phyloP scores from a whole-genome alignment of 92 coral and sea anemone genomes.

The Umimayanthus kanabou region DNA sequence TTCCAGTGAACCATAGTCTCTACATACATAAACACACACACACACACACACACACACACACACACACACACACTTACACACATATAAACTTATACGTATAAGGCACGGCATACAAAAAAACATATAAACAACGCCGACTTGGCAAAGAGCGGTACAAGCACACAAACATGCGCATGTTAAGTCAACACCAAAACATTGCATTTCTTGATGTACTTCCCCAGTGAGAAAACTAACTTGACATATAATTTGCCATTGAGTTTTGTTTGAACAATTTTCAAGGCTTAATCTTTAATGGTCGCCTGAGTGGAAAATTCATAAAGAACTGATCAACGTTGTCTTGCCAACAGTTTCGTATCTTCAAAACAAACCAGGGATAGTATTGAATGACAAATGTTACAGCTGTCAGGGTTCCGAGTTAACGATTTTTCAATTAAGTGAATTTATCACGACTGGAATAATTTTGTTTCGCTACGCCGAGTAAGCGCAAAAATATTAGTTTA shows the following conservation, averaged over 20 bases:
- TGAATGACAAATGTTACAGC: constrained; percentile 1
- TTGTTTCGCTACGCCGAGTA: background rate
- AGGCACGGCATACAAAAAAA: too few relatives aligned
- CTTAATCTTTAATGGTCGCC: background rate
- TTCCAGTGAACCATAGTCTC: too few relatives aligned
- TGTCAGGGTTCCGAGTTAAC: constrained; percentile 8
- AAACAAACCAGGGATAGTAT: background rate
- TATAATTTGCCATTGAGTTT: background rate
- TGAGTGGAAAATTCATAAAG: background rate
- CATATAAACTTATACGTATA: too few relatives aligned
- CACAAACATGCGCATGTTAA: too few relatives aligned
- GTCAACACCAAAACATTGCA: background rate
- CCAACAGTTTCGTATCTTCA: background rate
- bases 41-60: too few relatives aligned
- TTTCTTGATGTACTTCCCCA: too few relatives aligned
- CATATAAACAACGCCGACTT: too few relatives aligned
- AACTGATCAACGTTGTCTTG: constrained; percentile 1
- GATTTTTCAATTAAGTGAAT: constrained; percentile 3
- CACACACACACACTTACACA: too few relatives aligned
- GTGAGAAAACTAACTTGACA: background rate
- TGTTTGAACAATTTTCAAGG: background rate
- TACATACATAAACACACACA: too few relatives aligned
- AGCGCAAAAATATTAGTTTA: background rate
- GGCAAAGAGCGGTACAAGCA: too few relatives aligned
- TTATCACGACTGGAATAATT: background rate